Base-by-base conservation (phyloP, 2,797 vertebrate species). In the Argyrosomus regius region DNA sequence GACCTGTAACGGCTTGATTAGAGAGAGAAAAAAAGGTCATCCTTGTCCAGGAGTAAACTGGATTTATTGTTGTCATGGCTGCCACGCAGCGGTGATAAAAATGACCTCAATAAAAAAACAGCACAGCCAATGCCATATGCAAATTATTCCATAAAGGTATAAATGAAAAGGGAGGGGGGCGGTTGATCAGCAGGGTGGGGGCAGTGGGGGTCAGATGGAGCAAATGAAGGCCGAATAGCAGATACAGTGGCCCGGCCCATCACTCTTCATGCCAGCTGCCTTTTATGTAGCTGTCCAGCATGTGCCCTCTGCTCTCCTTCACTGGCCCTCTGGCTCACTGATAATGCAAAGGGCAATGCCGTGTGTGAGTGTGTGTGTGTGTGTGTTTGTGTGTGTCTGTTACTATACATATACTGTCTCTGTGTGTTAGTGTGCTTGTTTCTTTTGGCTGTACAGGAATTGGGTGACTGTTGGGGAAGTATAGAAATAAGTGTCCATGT, bases 51-150 rank as follows among this genome's bases (percentile, higher is more conserved):
- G 88, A 89, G 81, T 93, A 91, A 92, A 91, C 90, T 78, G 79
- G 78, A 94, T 94, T 94, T 94, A 94, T 94, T 92, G 91, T 92
- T 67, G 90, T 88, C 78, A 81, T 22, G 68, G 61, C 75, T 75
- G 70, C 79, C 58, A 85, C 53, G 68, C 63, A 69, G 77, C 57
- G 41, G 83, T 80, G 90, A 94, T 92, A 95, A 94, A 94, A 92
- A 90, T 79, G 77, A 93, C 88, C 93, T 92, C 91, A 93, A 91
- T 94, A 92, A 82, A 93, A 93, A 92, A 89, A 90, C 88, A 87
- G 89, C 86, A 72, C 48, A 90, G 91, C 80, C 89, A 92, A 90
- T 91, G 92, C 90, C 90, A 84, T 93, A 94, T 95, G 94, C 92
- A 95, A 94, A 95, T 95, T 68, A 89, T 85, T 80, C 84, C 72